Conservation (phyloP, 1,140 invertebrate genomes). For the Harlomillsia oculata region DNA sequence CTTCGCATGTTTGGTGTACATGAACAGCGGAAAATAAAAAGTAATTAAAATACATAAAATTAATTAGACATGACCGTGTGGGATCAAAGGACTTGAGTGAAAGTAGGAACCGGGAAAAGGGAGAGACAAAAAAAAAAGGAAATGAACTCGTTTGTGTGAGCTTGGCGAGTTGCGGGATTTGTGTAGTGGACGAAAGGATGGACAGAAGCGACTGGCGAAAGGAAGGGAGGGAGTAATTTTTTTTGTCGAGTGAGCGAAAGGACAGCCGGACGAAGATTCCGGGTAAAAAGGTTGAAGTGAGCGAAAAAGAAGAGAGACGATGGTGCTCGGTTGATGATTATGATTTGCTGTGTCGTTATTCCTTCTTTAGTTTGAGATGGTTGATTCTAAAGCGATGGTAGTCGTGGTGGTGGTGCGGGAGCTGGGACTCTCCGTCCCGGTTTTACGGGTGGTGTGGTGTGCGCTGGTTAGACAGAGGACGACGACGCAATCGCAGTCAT, state of each 20-base stretch:
- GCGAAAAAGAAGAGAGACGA: slow-evolving; percentile 1
- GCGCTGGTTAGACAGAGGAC: background rate
- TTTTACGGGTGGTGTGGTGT: slow-evolving; percentile 34
- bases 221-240: background rate
- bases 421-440: too few species aligned
- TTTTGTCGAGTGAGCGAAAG: background rate
- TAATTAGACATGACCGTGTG: background rate
- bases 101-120: background rate
- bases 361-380: slow-evolving; percentile 29
- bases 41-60: background rate
- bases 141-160: background rate
- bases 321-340: slow-evolving; percentile 30
- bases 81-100: background rate
- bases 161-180: too few species aligned
- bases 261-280: slow-evolving; percentile 4
- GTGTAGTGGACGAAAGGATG: background rate
- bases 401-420: slow-evolving; percentile 25
- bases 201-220: background rate
- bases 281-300: background rate
- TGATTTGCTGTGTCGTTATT: slow-evolving; percentile 33
- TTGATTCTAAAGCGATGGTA: slow-evolving; percentile 29
- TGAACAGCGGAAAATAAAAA: too few species aligned
- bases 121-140: background rate
- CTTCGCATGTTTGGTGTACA: too few species aligned
- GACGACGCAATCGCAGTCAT: slow-evolving; percentile 35